phyloP scores from a whole-genome alignment of 2,888 invertebrate genomes.

The Callosobruchus maculatus region DNA sequence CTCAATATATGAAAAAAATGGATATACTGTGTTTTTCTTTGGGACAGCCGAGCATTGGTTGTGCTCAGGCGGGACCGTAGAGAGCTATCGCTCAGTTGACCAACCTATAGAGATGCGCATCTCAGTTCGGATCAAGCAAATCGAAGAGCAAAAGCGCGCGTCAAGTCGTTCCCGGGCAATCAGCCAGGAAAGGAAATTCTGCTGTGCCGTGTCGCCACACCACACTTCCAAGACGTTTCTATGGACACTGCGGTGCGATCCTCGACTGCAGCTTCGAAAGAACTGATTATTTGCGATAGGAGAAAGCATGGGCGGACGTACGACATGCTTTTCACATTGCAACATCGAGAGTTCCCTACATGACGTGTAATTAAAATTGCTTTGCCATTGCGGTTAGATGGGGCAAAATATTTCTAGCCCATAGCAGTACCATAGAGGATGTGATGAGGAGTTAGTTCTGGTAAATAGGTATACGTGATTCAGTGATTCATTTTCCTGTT shows the following conservation, averaged over 20 bases:
- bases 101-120: not conserved
- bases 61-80: too few relatives aligned
- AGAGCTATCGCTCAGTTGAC: not conserved
- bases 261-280: slow-evolving; percentile 33
- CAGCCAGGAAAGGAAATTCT: slow-evolving; percentile 24
- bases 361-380: not conserved
- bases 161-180: slow-evolving; percentile 18
- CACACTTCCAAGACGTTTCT: slow-evolving; percentile 36
- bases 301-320: not conserved
- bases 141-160: not conserved
- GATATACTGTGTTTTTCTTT: too few relatives aligned
- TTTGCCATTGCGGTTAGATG: not conserved
- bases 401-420: not conserved
- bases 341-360: not conserved
- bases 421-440: too few relatives aligned
- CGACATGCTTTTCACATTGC: not conserved
- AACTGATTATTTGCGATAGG: slow-evolving; percentile 34
- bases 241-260: slow-evolving; percentile 26
- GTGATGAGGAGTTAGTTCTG: too few relatives aligned
- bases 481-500: too few relatives aligned
- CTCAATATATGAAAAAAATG: too few relatives aligned
- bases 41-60: too few relatives aligned
- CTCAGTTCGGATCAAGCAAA: not conserved
- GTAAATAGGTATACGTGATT: too few relatives aligned
- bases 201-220: slow-evolving; percentile 27